Evolutionary conservation across 2,888 invertebrate species (phyloP).

Genomic region (Piscicola geometra): DNA sequence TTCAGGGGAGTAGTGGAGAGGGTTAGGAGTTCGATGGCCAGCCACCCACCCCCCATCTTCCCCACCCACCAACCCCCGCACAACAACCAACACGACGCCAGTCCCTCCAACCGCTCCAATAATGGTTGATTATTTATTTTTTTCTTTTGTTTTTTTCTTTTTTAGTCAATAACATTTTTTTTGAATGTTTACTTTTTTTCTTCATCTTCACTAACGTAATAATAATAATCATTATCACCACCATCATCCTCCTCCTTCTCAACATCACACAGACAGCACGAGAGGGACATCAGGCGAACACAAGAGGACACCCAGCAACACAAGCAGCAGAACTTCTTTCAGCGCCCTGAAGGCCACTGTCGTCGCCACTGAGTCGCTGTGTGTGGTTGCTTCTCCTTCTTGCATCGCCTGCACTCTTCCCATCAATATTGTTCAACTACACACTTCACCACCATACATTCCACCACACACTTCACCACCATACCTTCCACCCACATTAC

Average conservation of each 20-base stretch:
- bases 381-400: background rate
- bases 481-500: background rate
- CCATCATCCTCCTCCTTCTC: no score
- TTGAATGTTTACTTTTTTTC: background rate
- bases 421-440: background rate
- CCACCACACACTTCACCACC: background rate
- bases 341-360: background rate
- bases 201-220: no score
- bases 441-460: background rate
- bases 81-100: no score
- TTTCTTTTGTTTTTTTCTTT: background rate
- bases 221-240: no score
- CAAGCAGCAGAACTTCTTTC: background rate
- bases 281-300: no score
- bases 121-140: background rate
- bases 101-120: background rate
- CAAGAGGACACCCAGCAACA: no score
- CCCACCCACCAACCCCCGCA: background rate
- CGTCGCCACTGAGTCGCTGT: constrained; percentile 2
- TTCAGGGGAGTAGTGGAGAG: background rate
- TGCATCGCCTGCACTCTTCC: background rate
- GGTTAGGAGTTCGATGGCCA: background rate
- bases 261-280: no score
- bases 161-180: background rate
- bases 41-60: background rate